Conservation (phyloP, 2,797 vertebrate genomes). For the Lagodon rhomboides region DNA sequence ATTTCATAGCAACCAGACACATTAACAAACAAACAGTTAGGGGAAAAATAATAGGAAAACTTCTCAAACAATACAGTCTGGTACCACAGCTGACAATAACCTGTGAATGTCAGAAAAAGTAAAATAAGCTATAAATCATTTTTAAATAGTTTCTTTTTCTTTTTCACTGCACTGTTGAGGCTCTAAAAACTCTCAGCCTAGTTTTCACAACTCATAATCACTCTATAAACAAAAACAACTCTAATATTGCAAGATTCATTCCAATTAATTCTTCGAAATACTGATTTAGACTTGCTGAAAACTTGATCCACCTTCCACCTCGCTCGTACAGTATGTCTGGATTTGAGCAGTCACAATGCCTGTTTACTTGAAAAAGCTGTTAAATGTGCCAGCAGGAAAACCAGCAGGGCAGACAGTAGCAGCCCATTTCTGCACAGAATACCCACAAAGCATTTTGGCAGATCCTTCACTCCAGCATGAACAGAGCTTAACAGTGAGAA, state of each 20-base stretch:
- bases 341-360: slow-evolving; percentile 26
- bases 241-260: background rate
- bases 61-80: background rate
- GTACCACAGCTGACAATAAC: background rate
- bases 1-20: background rate
- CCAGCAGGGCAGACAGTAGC: slow-evolving; percentile 48
- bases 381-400: slow-evolving; percentile 58
- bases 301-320: slow-evolving; percentile 26
- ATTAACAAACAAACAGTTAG: background rate
- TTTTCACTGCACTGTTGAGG: background rate
- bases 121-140: background rate
- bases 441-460: slow-evolving; percentile 60
- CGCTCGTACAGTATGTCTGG: slow-evolving; percentile 17
- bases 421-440: slow-evolving; percentile 50
- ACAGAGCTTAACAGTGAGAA: slow-evolving; percentile 31
- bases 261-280: slow-evolving; percentile 16
- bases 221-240: slow-evolving; percentile 11
- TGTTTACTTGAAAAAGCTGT: slow-evolving; percentile 37
- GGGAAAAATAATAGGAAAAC: slow-evolving; percentile 4
- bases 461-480: slow-evolving; percentile 33
- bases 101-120: background rate
- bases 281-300: slow-evolving; percentile 24
- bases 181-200: background rate
- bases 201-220: slow-evolving; percentile 6
- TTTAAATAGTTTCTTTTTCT: background rate